Evolutionary conservation across 2,888 invertebrate species (phyloP).

Genomic region (Machimus rusticus): DNA sequence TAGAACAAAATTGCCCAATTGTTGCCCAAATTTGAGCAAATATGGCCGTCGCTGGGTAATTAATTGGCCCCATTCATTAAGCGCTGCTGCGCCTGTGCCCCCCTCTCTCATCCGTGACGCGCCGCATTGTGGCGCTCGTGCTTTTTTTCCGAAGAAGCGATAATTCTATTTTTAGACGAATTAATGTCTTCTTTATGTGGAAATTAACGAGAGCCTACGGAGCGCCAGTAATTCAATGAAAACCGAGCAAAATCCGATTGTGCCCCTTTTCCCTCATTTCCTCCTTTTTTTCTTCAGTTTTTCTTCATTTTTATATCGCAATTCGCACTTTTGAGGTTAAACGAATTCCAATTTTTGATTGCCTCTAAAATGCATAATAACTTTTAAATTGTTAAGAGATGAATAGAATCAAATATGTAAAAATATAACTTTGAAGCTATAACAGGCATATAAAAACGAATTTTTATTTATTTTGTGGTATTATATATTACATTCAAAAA

Average conservation of each 20-base stretch:
- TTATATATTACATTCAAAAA: no score
- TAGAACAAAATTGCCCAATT: background rate
- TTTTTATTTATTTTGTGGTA: no score
- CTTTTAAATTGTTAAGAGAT: no score
- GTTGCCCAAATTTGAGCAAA: constrained; percentile 32
- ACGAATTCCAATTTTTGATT: background rate
- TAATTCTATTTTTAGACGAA: background rate
- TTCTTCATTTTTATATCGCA: background rate
- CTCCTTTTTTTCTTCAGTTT: background rate
- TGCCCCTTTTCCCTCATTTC: background rate
- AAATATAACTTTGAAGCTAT: no score
- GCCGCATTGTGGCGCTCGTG: background rate
- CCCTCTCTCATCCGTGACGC: constrained; percentile 8
- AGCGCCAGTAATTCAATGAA: constrained; percentile 25
- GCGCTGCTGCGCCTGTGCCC: background rate
- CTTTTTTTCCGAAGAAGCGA: background rate
- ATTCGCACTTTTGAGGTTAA: background rate
- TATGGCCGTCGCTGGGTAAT: constrained; percentile 18
- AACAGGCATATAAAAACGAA: no score
- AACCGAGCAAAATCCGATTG: background rate
- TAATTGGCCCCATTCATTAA: constrained; percentile 32
- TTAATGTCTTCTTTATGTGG: constrained; percentile 6
- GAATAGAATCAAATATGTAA: no score
- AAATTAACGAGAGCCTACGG: constrained; percentile 23
- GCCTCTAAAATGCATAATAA: background rate